Conservation (phyloP, 35 echinoderm and acorn worm species). For the Ophioderma brevispina region DNA sequence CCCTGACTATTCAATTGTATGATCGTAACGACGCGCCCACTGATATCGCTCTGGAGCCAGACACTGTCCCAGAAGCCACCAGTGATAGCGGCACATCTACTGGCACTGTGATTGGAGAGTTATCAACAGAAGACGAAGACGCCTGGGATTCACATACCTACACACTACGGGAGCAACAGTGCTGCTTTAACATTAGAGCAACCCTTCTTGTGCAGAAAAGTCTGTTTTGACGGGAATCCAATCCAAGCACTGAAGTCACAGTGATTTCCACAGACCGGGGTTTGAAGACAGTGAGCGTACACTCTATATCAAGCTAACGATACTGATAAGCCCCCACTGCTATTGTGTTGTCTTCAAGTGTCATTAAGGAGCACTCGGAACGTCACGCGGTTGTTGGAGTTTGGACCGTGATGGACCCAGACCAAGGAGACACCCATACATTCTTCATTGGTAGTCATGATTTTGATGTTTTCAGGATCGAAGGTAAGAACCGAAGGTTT, state of each 20-base stretch:
- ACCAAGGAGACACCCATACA: conserved; percentile 27
- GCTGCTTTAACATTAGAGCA: conserved; percentile 20
- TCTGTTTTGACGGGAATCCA: conserved; percentile 46
- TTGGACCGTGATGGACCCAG: conserved; percentile 27
- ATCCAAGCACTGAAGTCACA: not conserved
- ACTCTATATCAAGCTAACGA: conserved; percentile 22
- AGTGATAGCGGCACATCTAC: not conserved
- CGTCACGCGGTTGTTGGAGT: conserved; percentile 15
- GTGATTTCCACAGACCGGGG: conserved; percentile 15
- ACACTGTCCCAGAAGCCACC: conserved; percentile 4
- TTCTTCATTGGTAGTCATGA: not conserved
- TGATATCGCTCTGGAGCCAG: not conserved
- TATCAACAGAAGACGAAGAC: conserved; percentile 50
- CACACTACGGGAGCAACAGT: not conserved
- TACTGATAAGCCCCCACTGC: conserved; percentile 4
- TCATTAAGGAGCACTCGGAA: conserved; percentile 15
- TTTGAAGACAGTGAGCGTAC: not conserved
- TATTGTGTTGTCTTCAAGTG: conserved; percentile 24
- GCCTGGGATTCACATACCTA: conserved; percentile 27
- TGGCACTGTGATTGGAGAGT: conserved; percentile 36
- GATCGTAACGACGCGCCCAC: conserved; percentile 60
- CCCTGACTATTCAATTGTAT: conserved; percentile 5
- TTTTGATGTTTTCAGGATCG: not conserved
- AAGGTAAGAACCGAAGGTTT: not conserved
- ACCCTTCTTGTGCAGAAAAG: not conserved